Percentiles rank a stretch among this genome's conserved stretches.
phyloP scores from a whole-genome alignment of 2,797 vertebrate species.

The Heteromormyrus szaboi region DNA sequence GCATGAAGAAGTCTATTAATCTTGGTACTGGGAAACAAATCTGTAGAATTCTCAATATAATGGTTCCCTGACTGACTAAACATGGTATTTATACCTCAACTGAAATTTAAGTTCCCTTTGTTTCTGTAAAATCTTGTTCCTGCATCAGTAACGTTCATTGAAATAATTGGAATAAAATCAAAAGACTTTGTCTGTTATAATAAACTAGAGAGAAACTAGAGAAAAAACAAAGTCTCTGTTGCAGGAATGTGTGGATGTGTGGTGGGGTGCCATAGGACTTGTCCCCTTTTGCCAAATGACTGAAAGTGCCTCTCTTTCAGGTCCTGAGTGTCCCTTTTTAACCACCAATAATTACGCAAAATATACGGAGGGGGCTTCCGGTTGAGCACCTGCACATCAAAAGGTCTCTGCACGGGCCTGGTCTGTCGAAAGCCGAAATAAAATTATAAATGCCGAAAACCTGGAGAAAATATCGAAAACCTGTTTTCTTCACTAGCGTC shows the following conservation, averaged over 20 bases:
- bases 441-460: background rate
- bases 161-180: background rate
- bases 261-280: background rate
- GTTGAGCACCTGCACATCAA: background rate
- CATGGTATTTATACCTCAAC: background rate
- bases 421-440: background rate
- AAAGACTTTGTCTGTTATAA: background rate
- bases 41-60: background rate
- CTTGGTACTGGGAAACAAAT: background rate
- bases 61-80: background rate
- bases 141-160: background rate
- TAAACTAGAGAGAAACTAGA: background rate
- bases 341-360: background rate
- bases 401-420: background rate
- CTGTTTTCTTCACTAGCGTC: background rate
- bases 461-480: background rate
- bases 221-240: background rate
- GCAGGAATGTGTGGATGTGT: background rate
- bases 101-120: background rate
- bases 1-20: background rate
- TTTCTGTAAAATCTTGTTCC: background rate
- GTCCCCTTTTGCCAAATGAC: background rate
- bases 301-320: background rate
- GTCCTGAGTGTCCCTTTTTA: background rate
- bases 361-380: background rate